Evolutionary conservation across 2,888 invertebrate species (phyloP).

Genomic region (Tinea pellionella): DNA sequence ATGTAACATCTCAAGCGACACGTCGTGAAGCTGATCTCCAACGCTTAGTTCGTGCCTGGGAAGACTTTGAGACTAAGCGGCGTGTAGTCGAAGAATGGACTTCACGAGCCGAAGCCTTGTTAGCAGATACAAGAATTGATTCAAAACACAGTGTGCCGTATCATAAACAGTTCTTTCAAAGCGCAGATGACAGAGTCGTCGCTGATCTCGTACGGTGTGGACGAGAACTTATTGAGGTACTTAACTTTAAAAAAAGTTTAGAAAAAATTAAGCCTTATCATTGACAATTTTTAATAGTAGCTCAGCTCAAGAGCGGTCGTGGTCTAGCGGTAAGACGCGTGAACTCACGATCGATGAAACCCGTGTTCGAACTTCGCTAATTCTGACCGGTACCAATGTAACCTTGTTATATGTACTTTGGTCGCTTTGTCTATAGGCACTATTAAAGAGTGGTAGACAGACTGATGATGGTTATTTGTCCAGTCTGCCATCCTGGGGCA

Average conservation of each 20-base stretch:
- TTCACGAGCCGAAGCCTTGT: conserved; percentile 82
- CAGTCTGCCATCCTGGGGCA: too few species aligned
- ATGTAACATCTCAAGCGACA: conserved; percentile 79
- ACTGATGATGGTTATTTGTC: too few species aligned
- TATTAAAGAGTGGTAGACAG: too few species aligned
- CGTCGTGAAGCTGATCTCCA: conserved; percentile 83
- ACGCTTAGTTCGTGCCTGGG: conserved; percentile 85
- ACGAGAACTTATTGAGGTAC: conserved; percentile 75
- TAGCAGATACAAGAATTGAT: conserved; percentile 83
- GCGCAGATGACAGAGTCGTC: conserved; percentile 86
- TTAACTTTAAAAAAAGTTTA: too few species aligned
- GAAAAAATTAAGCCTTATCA: too few species aligned
- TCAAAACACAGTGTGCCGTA: conserved; percentile 83
- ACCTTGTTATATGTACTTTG: too few species aligned
- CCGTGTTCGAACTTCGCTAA: too few species aligned
- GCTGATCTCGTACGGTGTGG: conserved; percentile 82
- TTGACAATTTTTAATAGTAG: background rate
- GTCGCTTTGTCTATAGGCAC: too few species aligned
- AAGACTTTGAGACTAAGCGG: conserved; percentile 83
- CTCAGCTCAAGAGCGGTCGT: too few species aligned
- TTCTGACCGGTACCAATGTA: too few species aligned
- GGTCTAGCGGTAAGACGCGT: too few species aligned
- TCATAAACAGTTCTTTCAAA: conserved; percentile 89
- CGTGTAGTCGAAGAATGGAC: conserved; percentile 88
- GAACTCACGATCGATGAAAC: too few species aligned